phyloP scores from a whole-genome alignment of 2,113 vertebrate species.

The Lophius piscatorius region DNA sequence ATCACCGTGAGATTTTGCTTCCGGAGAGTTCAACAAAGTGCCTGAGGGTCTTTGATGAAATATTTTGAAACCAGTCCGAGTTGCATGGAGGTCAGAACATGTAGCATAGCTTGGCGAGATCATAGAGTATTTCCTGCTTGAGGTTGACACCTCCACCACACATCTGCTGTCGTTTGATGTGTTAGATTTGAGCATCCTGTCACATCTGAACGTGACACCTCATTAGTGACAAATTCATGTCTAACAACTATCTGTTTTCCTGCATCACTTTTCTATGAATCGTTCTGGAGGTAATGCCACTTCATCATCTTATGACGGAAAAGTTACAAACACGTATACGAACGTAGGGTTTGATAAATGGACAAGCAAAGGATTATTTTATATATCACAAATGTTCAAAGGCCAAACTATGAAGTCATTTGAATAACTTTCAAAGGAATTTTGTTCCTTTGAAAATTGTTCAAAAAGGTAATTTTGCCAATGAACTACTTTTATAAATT shows the following conservation, averaged over 20 bases:
- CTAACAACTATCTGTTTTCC: conserved; percentile 34
- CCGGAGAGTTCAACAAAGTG: conserved; percentile 32
- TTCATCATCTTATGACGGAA: not conserved
- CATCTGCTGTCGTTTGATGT: conserved; percentile 53
- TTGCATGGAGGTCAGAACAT: conserved; percentile 27
- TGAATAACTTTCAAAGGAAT: too few relatives aligned
- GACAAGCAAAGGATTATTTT: too few relatives aligned
- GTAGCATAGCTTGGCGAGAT: conserved; percentile 29
- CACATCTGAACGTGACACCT: conserved; percentile 39
- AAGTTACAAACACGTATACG: too few relatives aligned
- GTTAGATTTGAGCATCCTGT: conserved; percentile 43
- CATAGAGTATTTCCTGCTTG: conserved; percentile 24
- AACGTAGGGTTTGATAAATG: too few relatives aligned
- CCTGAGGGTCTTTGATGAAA: conserved; percentile 19
- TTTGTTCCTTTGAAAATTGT: too few relatives aligned
- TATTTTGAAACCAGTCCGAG: conserved; percentile 36
- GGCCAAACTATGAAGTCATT: too few relatives aligned
- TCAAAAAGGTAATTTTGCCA: too few relatives aligned
- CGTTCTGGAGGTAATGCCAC: conserved; percentile 1
- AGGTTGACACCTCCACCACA: conserved; percentile 53
- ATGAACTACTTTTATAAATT: too few relatives aligned
- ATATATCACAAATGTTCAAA: too few relatives aligned
- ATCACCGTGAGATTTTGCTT: conserved; percentile 24
- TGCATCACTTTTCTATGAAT: conserved; percentile 1
- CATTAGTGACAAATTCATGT: conserved; percentile 10